Percentiles rank a stretch among this genome's conserved stretches.
phyloP scores from a whole-genome alignment of 2,888 invertebrate genomes.

The Lysandra coridon region DNA sequence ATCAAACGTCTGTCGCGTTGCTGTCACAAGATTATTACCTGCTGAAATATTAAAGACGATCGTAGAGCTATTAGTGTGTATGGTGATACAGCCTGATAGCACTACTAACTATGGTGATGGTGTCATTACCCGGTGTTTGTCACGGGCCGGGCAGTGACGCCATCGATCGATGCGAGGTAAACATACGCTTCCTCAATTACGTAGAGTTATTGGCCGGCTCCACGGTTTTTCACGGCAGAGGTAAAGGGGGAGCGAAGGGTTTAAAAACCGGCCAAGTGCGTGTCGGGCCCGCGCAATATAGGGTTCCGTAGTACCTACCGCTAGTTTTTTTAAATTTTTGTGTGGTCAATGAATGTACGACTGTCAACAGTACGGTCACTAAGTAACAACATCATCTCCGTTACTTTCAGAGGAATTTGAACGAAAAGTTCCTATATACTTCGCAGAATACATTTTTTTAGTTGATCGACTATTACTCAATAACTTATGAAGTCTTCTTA shows the following conservation, averaged over 20 bases:
- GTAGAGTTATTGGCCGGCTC: neutral
- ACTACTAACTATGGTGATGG: neutral
- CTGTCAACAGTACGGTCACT: too few relatives aligned
- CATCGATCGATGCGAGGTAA: constrained; percentile 10
- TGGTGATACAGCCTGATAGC: neutral
- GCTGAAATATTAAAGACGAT: neutral
- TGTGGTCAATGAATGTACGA: too few relatives aligned
- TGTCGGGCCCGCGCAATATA: too few relatives aligned
- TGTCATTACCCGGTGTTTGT: constrained; percentile 8
- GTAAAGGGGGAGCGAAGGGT: neutral
- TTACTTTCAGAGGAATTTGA: too few relatives aligned
- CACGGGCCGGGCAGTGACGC: constrained; percentile 4
- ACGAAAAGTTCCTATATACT: too few relatives aligned
- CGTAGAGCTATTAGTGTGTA: neutral
- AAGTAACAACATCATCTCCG: too few relatives aligned
- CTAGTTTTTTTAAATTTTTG: too few relatives aligned
- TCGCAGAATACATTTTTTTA: too few relatives aligned
- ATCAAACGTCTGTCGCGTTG: neutral
- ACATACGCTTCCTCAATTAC: constrained; percentile 9
- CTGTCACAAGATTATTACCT: neutral
- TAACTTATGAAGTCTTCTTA: too few relatives aligned
- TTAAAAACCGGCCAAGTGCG: too few relatives aligned
- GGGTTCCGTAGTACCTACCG: too few relatives aligned
- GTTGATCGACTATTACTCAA: too few relatives aligned
- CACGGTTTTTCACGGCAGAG: constrained; percentile 11